Percentiles rank a stretch among this genome's conserved stretches.
These are phyloP conservation scores for Aurelia sp. DNA, from an alignment of 30 jellyfish, hydroid and myxozoan species.

Conservation along the genomic window DNA sequence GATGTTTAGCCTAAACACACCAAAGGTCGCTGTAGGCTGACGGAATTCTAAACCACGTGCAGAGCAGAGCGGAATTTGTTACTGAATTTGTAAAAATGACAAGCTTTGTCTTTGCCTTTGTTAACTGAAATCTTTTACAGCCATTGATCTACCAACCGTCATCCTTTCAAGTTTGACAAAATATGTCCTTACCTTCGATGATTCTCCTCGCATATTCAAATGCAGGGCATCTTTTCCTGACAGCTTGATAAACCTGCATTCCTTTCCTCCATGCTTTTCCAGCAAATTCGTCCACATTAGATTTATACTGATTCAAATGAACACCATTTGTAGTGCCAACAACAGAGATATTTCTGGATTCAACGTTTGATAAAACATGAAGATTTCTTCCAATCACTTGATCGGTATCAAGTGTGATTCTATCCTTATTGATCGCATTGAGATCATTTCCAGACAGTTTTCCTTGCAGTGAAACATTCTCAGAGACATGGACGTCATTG, in stretches of 20 bases:
- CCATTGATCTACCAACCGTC: background rate
- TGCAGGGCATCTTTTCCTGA: conserved; percentile 51
- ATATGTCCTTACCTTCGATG: background rate
- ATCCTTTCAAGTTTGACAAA: background rate
- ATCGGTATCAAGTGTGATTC: conserved; percentile 31
- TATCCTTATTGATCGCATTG: background rate
- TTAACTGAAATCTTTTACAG: too few species aligned
- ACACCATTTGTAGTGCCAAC: conserved; percentile 57
- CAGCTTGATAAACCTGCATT: background rate
- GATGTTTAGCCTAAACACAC: too few species aligned
- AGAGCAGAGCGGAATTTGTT: too few species aligned
- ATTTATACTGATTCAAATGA: background rate
- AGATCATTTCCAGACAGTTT: conserved; percentile 42
- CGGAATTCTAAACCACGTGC: too few species aligned
- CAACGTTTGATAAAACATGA: background rate
- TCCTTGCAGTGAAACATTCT: conserved; percentile 17
- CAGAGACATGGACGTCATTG: background rate
- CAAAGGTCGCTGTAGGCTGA: too few species aligned
- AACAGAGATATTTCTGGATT: conserved; percentile 9
- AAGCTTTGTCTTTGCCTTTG: too few species aligned
- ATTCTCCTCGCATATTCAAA: conserved; percentile 28
- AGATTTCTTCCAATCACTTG: conserved; percentile 47
- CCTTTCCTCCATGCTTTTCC: background rate
- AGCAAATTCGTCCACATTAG: background rate
- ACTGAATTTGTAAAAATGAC: too few species aligned